These are phyloP conservation scores for Ursus arctos DNA, from an alignment of 2,113 vertebrate species.

Conservation along the genomic window DNA sequence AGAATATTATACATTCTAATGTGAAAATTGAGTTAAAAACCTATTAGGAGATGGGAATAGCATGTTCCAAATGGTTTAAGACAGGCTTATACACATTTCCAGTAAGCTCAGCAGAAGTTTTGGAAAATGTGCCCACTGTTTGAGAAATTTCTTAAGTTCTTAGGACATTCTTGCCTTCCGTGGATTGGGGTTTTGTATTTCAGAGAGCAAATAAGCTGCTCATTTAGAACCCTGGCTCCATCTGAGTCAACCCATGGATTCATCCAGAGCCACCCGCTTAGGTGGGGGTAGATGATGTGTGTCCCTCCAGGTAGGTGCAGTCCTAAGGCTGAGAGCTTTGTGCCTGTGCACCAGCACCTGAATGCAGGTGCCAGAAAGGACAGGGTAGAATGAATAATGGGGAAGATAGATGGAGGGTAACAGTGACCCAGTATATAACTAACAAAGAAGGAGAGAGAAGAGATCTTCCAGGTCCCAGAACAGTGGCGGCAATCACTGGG, in stretches of 20 bases:
- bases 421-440: neutral
- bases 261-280: neutral
- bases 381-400: neutral
- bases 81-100: conserved; percentile 24
- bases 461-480: neutral
- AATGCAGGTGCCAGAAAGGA: neutral
- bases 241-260: neutral
- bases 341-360: neutral
- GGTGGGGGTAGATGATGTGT: fast-evolving
- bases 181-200: neutral
- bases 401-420: no score
- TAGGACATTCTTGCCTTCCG: neutral
- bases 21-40: conserved; percentile 68
- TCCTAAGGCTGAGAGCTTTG: neutral
- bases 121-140: neutral
- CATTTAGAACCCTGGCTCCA: neutral
- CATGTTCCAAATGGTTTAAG: conserved; percentile 59
- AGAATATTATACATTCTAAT: conserved; percentile 67
- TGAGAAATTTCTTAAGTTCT: neutral
- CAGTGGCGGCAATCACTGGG: fast-evolving
- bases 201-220: neutral
- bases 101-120: conserved; percentile 23
- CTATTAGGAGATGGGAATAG: conserved; percentile 58
- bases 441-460: neutral
- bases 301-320: no score